Evolutionary conservation across 2,888 invertebrate species (phyloP).

Genomic region (Meliscaeva auricollis): DNA sequence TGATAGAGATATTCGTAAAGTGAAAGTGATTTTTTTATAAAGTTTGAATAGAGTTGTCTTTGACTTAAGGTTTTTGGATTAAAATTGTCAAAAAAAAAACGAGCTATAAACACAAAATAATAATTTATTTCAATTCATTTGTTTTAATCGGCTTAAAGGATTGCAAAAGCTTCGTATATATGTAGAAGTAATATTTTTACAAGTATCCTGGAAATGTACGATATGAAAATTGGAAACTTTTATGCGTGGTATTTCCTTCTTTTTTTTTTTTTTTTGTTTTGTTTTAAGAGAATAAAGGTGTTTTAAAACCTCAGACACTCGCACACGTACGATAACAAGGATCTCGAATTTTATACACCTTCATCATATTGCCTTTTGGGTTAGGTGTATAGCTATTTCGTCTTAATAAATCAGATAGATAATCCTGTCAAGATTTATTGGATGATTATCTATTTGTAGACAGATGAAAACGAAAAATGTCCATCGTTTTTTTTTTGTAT

Average conservation of each 20-base stretch:
- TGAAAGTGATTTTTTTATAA: slow-evolving; percentile 48
- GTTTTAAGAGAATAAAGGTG: slow-evolving; percentile 5
- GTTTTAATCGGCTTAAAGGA: slow-evolving; percentile 73
- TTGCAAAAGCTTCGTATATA: slow-evolving; percentile 29
- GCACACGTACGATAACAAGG: slow-evolving; percentile 31
- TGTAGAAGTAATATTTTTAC: slow-evolving; percentile 41
- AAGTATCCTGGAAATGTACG: slow-evolving; percentile 56
- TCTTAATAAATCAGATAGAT: slow-evolving; percentile 76
- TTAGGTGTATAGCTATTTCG: slow-evolving; percentile 62
- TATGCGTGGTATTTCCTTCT: neutral
- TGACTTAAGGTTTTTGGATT: slow-evolving; percentile 74
- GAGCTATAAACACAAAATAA: slow-evolving; percentile 54
- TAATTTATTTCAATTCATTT: slow-evolving; percentile 76
- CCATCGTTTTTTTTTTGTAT: slow-evolving; percentile 6
- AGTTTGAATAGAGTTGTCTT: slow-evolving; percentile 64
- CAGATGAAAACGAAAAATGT: slow-evolving; percentile 73
- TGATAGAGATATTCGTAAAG: neutral
- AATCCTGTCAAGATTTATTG: slow-evolving; percentile 77
- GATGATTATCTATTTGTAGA: slow-evolving; percentile 73
- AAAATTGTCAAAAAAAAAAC: slow-evolving; percentile 60
- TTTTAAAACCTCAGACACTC: neutral
- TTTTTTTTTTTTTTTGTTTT: slow-evolving; percentile 5
- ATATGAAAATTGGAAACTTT: slow-evolving; percentile 54
- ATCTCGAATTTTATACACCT: slow-evolving; percentile 46
- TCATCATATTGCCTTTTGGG: slow-evolving; percentile 70